Percentiles rank a stretch among this genome's conserved stretches.
Evolutionary conservation across 2,113 vertebrate species (phyloP).

Genomic region (Percina caprodes): DNA sequence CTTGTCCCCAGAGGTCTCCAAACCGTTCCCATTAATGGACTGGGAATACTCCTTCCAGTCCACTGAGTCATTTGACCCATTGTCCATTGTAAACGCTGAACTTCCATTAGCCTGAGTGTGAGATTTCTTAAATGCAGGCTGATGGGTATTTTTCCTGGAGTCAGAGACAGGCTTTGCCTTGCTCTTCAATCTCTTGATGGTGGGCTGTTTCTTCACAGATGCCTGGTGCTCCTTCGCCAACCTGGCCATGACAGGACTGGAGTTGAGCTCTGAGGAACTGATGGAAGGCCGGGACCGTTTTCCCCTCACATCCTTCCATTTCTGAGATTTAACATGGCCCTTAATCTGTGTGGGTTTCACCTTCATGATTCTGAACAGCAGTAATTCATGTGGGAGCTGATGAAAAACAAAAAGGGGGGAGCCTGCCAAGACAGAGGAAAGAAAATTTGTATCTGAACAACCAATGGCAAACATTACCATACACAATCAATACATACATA

Average conservation of each 20-base stretch:
- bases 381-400: not conserved
- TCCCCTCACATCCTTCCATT: conserved; percentile 76
- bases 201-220: conserved; percentile 68
- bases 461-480: not conserved
- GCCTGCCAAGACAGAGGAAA: conserved; percentile 26
- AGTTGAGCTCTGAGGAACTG: conserved; percentile 45
- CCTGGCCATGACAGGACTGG: conserved; percentile 56
- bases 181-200: conserved; percentile 80
- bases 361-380: conserved; percentile 77
- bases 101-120: conserved; percentile 73
- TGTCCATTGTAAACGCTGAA: conserved; percentile 40
- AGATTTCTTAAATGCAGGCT: conserved; percentile 24
- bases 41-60: conserved; percentile 76
- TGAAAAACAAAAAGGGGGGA: conserved; percentile 21
- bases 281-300: conserved; percentile 58
- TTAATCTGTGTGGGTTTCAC: conserved; percentile 67
- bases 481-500: too few species aligned
- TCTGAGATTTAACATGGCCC: conserved; percentile 64
- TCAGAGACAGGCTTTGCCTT: conserved; percentile 63
- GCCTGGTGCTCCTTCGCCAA: conserved; percentile 66
- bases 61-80: conserved; percentile 67
- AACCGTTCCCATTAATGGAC: conserved; percentile 66
- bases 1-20: not conserved
- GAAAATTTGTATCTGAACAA: not conserved
- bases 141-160: conserved; percentile 21